Evolutionary conservation across 2,888 invertebrate species (phyloP), one percentile per base, ranked within the genome.

Genomic region (Coleophora deauratella): DNA sequence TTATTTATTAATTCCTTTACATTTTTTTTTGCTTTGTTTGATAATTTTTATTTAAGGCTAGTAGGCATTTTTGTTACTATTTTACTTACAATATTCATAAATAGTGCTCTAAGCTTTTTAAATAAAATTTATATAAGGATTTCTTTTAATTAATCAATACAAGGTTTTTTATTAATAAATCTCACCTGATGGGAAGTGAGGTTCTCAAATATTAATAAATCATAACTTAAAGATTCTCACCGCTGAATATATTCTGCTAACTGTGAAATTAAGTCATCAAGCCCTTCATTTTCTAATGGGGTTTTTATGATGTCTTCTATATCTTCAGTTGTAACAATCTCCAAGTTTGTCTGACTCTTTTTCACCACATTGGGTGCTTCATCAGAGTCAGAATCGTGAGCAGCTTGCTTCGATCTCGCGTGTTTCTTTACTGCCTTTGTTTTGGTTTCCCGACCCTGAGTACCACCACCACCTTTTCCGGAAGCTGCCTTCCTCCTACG

Each of bases 391-490:
- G 89, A 90, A 53, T 90, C 90, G 39, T 89, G 88, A 34, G 87
- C 86, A 37, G 59, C 57, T 59, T 87, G 87, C 59, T 88, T 89
- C n/a, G 82, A 77, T 72, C 88, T 59, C 74, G 81, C 75, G 68
- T 91, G 91, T 78, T 96, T 98, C 65, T 98, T 98, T 0, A 93
- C 93, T 2, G 96, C 93, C 67, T 96, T 97, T 0, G 96, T 97
- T 86, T 97, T 98, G 0, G 96, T 96, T 86, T 98, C 98, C 32
- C 98, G 88, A 0, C 98, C 98, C 72, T 97, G 97, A 9, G 92
- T 90, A 1, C 97, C 97, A 11, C 97, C 97, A 10, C 97, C 97
- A 37, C 91, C 91, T 86, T 97, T 97, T 1, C 96, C 96, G 21
- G 91, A 89, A 4, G 92, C 82, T 1, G 96, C 96, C 69, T 96